Conservation (phyloP, 2,888 invertebrate genomes). For the Eurytoma adleriae region DNA sequence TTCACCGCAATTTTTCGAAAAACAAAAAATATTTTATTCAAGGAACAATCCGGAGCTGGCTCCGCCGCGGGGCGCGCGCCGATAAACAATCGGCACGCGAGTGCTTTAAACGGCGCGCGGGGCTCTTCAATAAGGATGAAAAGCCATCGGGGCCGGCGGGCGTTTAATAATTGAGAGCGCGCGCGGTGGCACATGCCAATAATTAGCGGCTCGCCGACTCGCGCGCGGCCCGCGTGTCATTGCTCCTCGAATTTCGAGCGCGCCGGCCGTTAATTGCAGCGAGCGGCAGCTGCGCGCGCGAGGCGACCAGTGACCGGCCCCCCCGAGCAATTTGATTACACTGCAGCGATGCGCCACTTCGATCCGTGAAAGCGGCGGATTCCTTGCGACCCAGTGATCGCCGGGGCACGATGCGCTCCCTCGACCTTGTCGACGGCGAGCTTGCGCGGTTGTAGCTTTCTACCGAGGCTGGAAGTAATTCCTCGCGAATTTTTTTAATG, state of each 20-base stretch:
- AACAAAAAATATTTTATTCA: neutral
- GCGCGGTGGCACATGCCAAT: slow-evolving; percentile 25
- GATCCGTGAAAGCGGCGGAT: neutral
- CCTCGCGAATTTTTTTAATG: neutral
- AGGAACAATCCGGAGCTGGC: neutral
- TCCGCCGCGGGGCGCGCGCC: neutral
- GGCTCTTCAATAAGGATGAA: slow-evolving; percentile 21
- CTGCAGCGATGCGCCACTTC: neutral
- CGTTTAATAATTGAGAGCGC: slow-evolving; percentile 3
- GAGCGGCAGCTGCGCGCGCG: neutral
- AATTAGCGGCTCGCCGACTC: slow-evolving; percentile 18
- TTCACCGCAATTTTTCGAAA: neutral
- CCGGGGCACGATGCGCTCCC: too few relatives aligned
- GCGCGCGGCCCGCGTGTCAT: slow-evolving; percentile 3
- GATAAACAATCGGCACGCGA: neutral
- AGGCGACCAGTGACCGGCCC: neutral
- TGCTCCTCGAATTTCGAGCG: slow-evolving; percentile 13
- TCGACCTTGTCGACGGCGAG: too few relatives aligned
- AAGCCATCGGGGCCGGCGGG: slow-evolving; percentile 5
- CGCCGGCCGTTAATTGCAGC: slow-evolving; percentile 14
- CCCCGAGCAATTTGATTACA: slow-evolving; percentile 20
- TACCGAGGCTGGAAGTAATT: neutral
- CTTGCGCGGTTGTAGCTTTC: too few relatives aligned
- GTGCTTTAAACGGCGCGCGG: neutral
- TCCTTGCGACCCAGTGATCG: too few relatives aligned